Evolutionary conservation across 2,888 invertebrate genomes (phyloP), one percentile per base, ranked within the genome.

Genomic region (Tribolium freemani): DNA sequence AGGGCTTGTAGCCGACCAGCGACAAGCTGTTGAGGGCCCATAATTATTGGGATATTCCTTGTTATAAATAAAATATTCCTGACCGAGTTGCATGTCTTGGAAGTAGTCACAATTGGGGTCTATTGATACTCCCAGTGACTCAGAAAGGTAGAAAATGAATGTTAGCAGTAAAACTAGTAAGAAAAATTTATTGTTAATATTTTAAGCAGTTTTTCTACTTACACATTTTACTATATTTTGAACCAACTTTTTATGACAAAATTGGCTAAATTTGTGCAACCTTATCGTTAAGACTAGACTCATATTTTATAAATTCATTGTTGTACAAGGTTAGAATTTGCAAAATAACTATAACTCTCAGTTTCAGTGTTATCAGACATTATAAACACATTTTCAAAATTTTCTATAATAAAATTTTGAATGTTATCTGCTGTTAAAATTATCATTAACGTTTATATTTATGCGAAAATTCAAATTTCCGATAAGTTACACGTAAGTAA

Each of bases 1-100:
- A 0, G 88, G 87, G 66, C 89, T 87, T 8, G 44, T 73, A 0
- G 81, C 87, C 4, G 83, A 81, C 91, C 91, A 92, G 9, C 88
- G 83, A 74, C 91, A 92, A 0, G 81, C 77, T 0, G 79, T 78
- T 0, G 84, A 30, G 0, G 82, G 77, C 0, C 46, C 0, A 77
- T 90, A 91, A 38, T 78, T 77, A 0, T 78, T 21, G 0, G 90
- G 89, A 78, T 90, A 91, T n/a, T 84, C 82, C 0, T 86, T 84
- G 73, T 87, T 91, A 76, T 83, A 84, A 5, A 91, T 82, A 66
- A 87, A 87, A 78, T 88, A 89, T 0, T 81, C 79, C 0, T 58
- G 69, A 0, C 87, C 88, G 0, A 81, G 46, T n/a, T 57, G 11
- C 4, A 90, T 78, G 10, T 82, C 64, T 79, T 88, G 87, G 2